Evolutionary conservation across 1,140 invertebrate species (phyloP).

Genomic region (Brachionus manjavacas): DNA sequence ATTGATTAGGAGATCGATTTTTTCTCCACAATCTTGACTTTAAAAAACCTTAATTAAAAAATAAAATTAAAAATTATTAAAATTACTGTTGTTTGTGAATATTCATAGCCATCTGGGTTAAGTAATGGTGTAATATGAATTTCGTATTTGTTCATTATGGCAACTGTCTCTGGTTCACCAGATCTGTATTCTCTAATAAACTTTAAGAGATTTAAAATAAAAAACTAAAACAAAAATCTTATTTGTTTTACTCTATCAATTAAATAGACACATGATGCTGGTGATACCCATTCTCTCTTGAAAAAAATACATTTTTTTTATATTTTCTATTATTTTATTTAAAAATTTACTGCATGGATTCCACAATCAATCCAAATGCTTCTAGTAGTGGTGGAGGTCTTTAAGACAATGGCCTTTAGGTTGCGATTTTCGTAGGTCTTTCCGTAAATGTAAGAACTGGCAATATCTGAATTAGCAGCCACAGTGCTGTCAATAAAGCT

Average conservation of each 20-base stretch:
- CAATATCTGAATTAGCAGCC: neutral
- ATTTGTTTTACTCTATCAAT: conserved; percentile 27
- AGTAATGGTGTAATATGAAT: conserved; percentile 33
- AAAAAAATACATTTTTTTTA: neutral
- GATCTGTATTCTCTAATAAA: conserved; percentile 23
- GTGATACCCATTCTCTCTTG: conserved; percentile 34
- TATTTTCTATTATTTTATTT: too few species aligned
- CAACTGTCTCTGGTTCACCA: neutral
- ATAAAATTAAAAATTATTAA: neutral
- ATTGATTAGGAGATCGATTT: conserved; percentile 31
- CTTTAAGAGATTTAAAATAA: neutral
- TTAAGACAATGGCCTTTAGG: conserved; percentile 15
- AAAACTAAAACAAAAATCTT: neutral
- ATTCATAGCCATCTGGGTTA: conserved; percentile 43
- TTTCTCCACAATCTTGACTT: conserved; percentile 44
- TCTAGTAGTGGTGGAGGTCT: neutral
- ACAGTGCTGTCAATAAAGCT: conserved; percentile 42
- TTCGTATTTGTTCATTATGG: conserved; percentile 21
- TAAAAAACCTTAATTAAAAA: neutral
- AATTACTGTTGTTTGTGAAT: conserved; percentile 6
- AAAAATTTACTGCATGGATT: conserved; percentile 16
- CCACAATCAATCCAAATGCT: conserved; percentile 40
- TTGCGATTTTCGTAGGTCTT: conserved; percentile 7
- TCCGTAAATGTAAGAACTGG: neutral
- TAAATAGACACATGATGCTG: neutral